These are phyloP conservation scores for Hymenochirus boettgeri DNA, from an alignment of 2,113 vertebrate species.

Conservation along the genomic window DNA sequence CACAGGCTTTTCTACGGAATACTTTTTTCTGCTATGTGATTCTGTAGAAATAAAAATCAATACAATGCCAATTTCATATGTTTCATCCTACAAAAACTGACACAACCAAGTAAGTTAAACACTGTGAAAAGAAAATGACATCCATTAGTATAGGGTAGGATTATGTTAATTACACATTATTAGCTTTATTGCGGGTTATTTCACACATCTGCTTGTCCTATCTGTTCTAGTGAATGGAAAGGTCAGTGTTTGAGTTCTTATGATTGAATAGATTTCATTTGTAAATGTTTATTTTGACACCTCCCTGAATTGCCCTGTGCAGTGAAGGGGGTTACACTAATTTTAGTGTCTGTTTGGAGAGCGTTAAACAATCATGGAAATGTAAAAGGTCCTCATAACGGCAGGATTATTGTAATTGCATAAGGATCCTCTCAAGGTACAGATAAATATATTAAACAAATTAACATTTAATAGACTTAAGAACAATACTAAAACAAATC, in stretches of 20 bases:
- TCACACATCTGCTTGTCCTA: conserved; percentile 26
- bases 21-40: conserved; percentile 45
- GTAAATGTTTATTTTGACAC: conserved; percentile 26
- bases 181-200: conserved; percentile 9
- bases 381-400: not conserved
- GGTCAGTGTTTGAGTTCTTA: conserved; percentile 2
- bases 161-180: conserved; percentile 35
- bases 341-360: not conserved
- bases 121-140: conserved; percentile 45
- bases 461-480: not conserved
- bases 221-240: conserved; percentile 10
- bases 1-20: conserved; percentile 44
- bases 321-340: not conserved
- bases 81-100: conserved; percentile 43
- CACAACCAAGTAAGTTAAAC: conserved; percentile 33
- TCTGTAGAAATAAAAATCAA: conserved; percentile 46
- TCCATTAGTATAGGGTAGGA: conserved; percentile 29
- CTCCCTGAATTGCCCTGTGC: conserved; percentile 11
- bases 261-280: conserved; percentile 30
- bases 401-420: not conserved
- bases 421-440: not conserved
- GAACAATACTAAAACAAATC: too few relatives aligned
- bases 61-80: conserved; percentile 47
- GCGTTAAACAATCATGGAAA: conserved; percentile 9
- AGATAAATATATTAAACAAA: not conserved